These are phyloP conservation scores for Oncorhynchus keta DNA, from an alignment of 2,113 vertebrate genomes.

Conservation along the genomic window DNA sequence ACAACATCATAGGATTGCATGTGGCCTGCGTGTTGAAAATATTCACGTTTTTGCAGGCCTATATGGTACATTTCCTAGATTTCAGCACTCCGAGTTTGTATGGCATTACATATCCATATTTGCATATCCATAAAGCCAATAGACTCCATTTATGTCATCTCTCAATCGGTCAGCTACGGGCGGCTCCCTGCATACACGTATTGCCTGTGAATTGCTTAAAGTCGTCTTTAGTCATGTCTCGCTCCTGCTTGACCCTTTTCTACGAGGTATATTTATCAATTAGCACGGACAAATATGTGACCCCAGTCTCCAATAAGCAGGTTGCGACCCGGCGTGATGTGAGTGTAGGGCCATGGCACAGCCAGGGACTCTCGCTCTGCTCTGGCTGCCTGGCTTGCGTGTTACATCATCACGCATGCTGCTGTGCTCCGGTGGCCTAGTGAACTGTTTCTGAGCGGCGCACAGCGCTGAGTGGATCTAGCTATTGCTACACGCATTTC, in stretches of 20 bases:
- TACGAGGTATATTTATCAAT: background rate
- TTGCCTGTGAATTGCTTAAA: background rate
- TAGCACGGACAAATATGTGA: slow-evolving; percentile 12
- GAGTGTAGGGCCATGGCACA: background rate
- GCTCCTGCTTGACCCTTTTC: slow-evolving; percentile 1
- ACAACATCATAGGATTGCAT: background rate
- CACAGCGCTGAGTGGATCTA: slow-evolving; percentile 58
- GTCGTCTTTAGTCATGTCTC: background rate
- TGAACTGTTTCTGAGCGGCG: slow-evolving; percentile 69
- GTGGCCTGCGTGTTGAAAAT: background rate
- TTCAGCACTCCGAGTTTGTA: background rate
- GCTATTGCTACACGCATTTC: slow-evolving; percentile 53
- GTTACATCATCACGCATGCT: slow-evolving; percentile 74
- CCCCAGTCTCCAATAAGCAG: slow-evolving; percentile 8
- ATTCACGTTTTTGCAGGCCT: too few relatives aligned
- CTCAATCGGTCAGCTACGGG: background rate
- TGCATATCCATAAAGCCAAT: too few relatives aligned
- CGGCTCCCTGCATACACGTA: background rate
- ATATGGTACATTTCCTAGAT: background rate
- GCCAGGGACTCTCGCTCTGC: slow-evolving; percentile 3
- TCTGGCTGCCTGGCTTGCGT: slow-evolving; percentile 49
- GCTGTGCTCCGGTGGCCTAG: slow-evolving; percentile 73
- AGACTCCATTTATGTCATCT: background rate
- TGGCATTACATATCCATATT: background rate
- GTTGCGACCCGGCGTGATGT: slow-evolving; percentile 1